Base-by-base conservation (phyloP, 1,140 invertebrate genomes). In the Anastrepha ludens region DNA sequence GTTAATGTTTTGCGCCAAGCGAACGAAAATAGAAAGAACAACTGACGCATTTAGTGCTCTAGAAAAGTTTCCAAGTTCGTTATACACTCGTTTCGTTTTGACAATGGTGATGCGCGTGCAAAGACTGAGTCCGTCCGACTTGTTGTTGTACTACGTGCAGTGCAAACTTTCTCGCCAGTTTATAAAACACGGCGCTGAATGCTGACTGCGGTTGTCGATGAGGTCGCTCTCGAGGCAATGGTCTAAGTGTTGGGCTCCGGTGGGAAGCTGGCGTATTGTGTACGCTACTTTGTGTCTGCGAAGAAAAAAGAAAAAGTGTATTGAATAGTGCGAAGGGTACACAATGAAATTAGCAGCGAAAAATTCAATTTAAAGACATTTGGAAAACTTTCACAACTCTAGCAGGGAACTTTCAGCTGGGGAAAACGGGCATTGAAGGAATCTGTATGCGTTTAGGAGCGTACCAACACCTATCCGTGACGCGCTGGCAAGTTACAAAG, bases 61-160 rank as follows among this genome's bases (percentile, higher is more conserved):
- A 55, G 59, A 86, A 86, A 86, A 62, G 55, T 86, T 86, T 60
- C 55, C 85, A 85, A 85, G 81, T 85, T 85, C 58, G 50, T 85
- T 85, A 85, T 58, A 29, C 55, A 59, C 74, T 78, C 74, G 47
- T 85, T 85, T 29, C n/a, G 47, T 58, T 15, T 62, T 44, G 85
- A 17, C 55, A 44, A 62, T 60, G 11, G 85, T 20, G 59, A 11
- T 17, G 55, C 58, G 85, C 17, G 6, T 58, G 74, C 17, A n/a
- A 47, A 11, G 17, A 20, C 44, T 9, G 44, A 1, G 20, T 15
- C 8, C 20, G 17, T 62, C 60, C 60, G 60, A 5, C 60, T 17
- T 62, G 8, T 62, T 20, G 74, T 20, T 29, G 29, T 29, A 29
- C 29, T 29, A 81, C 50, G 74, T 81, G 74, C 50, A 20, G n/a